phyloP scores from a whole-genome alignment of 2,113 vertebrate species.

The Erpornis zantholeuca region DNA sequence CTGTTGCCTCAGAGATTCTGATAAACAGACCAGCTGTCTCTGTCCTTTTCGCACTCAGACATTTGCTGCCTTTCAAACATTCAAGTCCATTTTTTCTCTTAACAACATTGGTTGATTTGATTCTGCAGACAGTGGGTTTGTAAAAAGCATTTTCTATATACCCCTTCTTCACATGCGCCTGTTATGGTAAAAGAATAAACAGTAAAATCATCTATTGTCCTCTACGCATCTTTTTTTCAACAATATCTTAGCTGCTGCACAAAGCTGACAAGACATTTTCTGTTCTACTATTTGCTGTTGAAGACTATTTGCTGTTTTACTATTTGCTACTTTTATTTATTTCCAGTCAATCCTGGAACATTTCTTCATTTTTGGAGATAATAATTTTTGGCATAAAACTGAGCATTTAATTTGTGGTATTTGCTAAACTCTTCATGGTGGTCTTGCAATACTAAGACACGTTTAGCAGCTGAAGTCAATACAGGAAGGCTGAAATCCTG shows the following conservation, averaged over 20 bases:
- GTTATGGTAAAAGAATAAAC: background rate
- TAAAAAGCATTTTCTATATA: background rate
- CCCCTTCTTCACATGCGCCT: fast-evolving
- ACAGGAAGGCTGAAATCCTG: background rate
- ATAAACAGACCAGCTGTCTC: background rate
- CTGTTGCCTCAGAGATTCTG: background rate
- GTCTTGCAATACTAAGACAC: background rate
- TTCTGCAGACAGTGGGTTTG: background rate
- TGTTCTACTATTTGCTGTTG: background rate
- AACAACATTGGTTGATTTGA: background rate
- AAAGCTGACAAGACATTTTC: background rate
- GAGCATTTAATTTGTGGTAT: background rate
- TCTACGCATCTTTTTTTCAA: background rate
- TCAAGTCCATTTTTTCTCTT: background rate
- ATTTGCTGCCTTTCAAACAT: background rate
- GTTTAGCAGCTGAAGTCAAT: background rate
- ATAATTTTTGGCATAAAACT: background rate
- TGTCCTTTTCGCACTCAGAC: background rate
- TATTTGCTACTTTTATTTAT: background rate
- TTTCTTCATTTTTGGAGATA: background rate
- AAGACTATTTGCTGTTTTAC: background rate
- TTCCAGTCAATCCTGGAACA: background rate
- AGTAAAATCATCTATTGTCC: background rate
- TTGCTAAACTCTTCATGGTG: background rate
- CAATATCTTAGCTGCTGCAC: background rate